These are phyloP conservation scores for Upupa epops DNA, from an alignment of 2,113 vertebrate genomes.

Conservation along the genomic window DNA sequence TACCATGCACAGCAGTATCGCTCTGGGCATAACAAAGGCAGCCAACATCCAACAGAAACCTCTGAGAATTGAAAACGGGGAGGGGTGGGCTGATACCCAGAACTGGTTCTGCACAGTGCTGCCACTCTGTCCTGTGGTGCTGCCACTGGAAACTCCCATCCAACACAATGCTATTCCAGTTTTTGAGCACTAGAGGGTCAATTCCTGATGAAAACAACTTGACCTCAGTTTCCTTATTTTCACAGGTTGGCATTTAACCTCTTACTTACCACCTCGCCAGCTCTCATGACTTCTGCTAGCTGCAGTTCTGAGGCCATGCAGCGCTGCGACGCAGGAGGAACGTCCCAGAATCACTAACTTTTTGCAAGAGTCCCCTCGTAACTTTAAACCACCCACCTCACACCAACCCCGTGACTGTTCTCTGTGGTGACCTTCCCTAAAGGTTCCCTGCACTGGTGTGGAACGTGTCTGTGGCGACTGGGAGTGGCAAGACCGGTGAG, in stretches of 20 bases:
- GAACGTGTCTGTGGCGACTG: neutral
- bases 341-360: neutral
- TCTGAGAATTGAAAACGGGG: neutral
- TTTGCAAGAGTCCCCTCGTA: neutral
- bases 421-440: neutral
- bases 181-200: conserved; percentile 35
- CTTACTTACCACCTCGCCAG: neutral
- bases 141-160: neutral
- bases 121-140: neutral
- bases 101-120: neutral
- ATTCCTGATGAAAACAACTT: neutral
- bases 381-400: accelerated
- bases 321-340: neutral
- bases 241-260: neutral
- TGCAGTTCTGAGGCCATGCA: neutral
- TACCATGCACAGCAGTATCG: neutral
- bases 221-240: conserved; percentile 40
- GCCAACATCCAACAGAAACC: neutral
- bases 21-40: neutral
- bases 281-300: neutral
- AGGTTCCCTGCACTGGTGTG: neutral
- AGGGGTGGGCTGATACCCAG: neutral
- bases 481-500: neutral
- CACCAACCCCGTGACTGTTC: neutral
- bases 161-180: neutral